Conservation (phyloP, 2,888 invertebrate species). For the Ramazzottius varieornatus region DNA sequence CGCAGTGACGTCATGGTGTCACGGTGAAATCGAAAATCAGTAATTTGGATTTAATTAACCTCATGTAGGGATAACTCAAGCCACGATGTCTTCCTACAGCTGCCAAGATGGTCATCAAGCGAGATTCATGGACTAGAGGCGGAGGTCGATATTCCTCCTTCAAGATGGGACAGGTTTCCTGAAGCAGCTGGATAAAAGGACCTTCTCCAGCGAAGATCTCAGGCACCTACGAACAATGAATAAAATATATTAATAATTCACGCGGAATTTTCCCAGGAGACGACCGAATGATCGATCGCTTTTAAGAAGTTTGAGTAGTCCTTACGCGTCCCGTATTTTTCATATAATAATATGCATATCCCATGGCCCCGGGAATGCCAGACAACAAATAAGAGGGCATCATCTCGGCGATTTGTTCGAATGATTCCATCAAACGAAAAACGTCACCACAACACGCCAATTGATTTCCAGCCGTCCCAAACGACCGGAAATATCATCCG, state of each 20-base stretch:
- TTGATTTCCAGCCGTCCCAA: no score
- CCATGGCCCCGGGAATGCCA: background rate
- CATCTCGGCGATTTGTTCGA: background rate
- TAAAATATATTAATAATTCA: no score
- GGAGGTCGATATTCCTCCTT: conserved; percentile 4
- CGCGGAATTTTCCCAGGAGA: no score
- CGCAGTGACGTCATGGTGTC: no score
- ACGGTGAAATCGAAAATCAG: background rate
- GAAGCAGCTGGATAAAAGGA: background rate
- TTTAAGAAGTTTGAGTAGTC: background rate
- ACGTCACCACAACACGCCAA: background rate
- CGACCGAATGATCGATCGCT: no score
- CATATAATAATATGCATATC: background rate
- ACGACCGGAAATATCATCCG: no score
- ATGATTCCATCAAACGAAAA: background rate
- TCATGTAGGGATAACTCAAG: background rate
- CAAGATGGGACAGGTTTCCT: background rate
- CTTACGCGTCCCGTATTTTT: background rate
- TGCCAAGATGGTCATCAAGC: background rate
- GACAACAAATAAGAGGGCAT: background rate
- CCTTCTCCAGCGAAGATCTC: background rate
- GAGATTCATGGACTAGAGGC: background rate
- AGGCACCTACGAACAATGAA: background rate
- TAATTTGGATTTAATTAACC: background rate
- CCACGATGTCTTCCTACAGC: background rate